Conservation (phyloP, 2,113 vertebrate species). For the Mus musculus region DNA sequence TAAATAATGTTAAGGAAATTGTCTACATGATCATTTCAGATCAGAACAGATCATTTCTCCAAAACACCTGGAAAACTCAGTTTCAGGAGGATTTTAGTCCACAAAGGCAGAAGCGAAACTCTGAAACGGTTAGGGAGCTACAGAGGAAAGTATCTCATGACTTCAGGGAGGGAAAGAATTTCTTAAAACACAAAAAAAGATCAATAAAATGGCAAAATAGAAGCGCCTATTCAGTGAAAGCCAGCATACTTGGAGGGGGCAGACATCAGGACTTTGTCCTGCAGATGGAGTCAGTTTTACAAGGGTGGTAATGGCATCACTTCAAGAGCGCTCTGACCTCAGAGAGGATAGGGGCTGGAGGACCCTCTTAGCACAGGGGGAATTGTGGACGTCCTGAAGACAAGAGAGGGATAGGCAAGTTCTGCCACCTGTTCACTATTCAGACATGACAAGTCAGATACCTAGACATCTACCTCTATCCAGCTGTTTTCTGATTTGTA, state of each 20-base stretch:
- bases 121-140: not conserved
- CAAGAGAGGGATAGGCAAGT: not conserved
- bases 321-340: not conserved
- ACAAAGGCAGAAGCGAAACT: conserved; percentile 6
- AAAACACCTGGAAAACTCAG: conserved; percentile 10
- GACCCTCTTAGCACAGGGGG: not conserved
- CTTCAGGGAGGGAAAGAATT: not conserved
- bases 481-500: not conserved
- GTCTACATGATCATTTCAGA: not conserved
- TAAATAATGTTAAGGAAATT: not conserved
- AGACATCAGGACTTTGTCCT: not conserved
- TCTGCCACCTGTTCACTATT: not conserved
- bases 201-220: not conserved
- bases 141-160: conserved; percentile 14
- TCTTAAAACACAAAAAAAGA: not conserved
- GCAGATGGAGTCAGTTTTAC: not conserved
- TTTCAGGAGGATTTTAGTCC: not conserved
- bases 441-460: not conserved
- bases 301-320: not conserved
- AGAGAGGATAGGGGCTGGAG: not conserved
- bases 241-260: not conserved
- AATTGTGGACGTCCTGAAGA: not conserved
- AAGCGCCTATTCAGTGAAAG: not conserved
- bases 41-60: conserved; percentile 8
- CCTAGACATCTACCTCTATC: not conserved